Conservation (phyloP, 2,113 vertebrate species). For the Osmerus mordax region DNA sequence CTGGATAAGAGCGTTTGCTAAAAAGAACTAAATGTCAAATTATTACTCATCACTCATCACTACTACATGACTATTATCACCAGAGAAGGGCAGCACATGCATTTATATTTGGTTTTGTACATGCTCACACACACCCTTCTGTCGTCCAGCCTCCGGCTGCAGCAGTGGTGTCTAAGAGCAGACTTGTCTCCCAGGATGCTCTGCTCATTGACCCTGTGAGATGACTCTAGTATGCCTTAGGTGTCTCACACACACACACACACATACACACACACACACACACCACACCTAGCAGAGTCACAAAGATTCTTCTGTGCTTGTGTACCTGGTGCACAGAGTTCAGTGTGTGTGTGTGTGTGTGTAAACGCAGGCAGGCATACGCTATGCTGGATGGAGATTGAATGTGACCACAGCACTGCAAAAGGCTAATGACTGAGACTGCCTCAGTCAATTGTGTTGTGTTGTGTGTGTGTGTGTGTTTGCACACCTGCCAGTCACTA, state of each 20-base stretch:
- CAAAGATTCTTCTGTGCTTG: not conserved
- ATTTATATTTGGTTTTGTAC: not conserved
- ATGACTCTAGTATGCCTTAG: not conserved
- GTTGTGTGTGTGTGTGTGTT: not conserved
- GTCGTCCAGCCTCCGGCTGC: constrained; percentile 1
- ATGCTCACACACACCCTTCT: not conserved
- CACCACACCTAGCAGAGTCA: not conserved
- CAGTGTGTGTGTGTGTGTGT: not conserved
- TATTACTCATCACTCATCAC: too few species aligned
- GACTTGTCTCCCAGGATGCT: not conserved
- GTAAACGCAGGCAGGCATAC: not conserved
- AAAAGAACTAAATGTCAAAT: too few species aligned
- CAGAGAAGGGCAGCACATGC: not conserved
- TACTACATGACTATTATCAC: too few species aligned
- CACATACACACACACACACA: not conserved
- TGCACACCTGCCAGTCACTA: not conserved
- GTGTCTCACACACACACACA: not conserved
- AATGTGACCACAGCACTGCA: constrained; percentile 2
- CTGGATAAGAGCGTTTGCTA: not conserved
- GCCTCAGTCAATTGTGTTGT: constrained; percentile 14
- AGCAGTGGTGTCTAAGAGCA: not conserved
- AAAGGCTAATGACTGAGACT: constrained; percentile 12
- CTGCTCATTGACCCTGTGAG: constrained; percentile 5
- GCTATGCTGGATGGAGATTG: constrained; percentile 2
- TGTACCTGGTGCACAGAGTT: not conserved